These are phyloP conservation scores for Pollachius pollachius DNA, from an alignment of 2,113 vertebrate genomes.

Conservation along the genomic window DNA sequence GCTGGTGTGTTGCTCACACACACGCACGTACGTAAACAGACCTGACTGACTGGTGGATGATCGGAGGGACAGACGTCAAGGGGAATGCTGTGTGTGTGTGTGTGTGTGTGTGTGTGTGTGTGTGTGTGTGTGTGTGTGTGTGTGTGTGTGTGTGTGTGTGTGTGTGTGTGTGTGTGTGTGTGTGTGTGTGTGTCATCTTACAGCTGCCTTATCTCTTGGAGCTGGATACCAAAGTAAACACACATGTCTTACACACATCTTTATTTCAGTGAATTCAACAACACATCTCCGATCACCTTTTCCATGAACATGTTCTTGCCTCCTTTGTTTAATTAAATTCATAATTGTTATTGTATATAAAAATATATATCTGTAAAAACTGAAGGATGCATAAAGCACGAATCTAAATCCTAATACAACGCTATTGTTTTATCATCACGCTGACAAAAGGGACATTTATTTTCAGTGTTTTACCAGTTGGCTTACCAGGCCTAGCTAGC, in stretches of 20 bases:
- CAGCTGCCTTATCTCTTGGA: slow-evolving; percentile 1
- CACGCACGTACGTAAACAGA: too few relatives aligned
- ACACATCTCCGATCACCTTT: background rate
- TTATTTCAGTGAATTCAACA: background rate
- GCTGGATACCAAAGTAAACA: background rate
- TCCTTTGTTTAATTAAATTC: background rate
- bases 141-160: background rate
- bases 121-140: slow-evolving; percentile 18
- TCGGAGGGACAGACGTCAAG: slow-evolving; percentile 73
- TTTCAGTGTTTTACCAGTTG: background rate
- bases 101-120: slow-evolving; percentile 3
- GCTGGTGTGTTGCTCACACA: too few relatives aligned
- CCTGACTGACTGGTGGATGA: slow-evolving; percentile 57
- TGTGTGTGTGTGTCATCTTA: background rate
- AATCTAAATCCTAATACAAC: too few relatives aligned
- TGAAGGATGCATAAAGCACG: too few relatives aligned
- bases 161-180: slow-evolving; percentile 1
- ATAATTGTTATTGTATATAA: background rate
- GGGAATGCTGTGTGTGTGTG: slow-evolving; percentile 6
- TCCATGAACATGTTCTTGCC: background rate
- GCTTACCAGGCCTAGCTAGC: too few relatives aligned
- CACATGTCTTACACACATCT: background rate
- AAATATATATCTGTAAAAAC: too few relatives aligned
- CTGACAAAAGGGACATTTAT: background rate
- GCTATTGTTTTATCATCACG: too few relatives aligned